phyloP scores from a whole-genome alignment of 2,888 invertebrate genomes.

The Euplexia lucipara region DNA sequence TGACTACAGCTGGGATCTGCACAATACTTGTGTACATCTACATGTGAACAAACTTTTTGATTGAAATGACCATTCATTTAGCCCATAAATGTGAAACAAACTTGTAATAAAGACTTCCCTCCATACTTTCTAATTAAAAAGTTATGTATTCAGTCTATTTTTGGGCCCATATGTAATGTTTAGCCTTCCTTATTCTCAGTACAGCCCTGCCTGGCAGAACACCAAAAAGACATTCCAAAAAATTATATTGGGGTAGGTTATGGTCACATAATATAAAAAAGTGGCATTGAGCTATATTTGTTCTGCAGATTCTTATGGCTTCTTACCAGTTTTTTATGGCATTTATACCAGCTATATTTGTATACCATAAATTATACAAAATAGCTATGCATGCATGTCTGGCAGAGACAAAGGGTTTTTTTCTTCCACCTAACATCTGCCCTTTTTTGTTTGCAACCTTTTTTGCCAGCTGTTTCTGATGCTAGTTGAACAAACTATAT shows the following conservation, averaged over 20 bases:
- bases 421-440: not conserved
- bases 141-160: constrained; percentile 34
- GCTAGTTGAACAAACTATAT: not conserved
- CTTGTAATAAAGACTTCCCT: constrained; percentile 29
- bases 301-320: constrained; percentile 33
- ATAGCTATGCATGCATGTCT: not conserved
- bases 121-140: constrained; percentile 33
- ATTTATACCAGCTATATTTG: constrained; percentile 8
- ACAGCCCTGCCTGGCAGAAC: constrained; percentile 59
- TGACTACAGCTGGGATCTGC: constrained; percentile 25
- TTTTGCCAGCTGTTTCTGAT: constrained; percentile 19
- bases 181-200: constrained; percentile 44
- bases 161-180: constrained; percentile 44
- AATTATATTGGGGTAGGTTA: constrained; percentile 49
- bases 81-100: constrained; percentile 35
- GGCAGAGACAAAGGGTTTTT: constrained; percentile 22
- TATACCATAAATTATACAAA: not conserved
- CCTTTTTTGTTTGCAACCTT: constrained; percentile 24
- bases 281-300: constrained; percentile 39
- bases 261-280: constrained; percentile 34
- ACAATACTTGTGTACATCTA: constrained; percentile 30
- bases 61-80: constrained; percentile 22
- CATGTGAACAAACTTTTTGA: constrained; percentile 29
- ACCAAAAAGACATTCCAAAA: constrained; percentile 53
- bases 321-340: constrained; percentile 38